Percentiles rank a stretch among this genome's conserved stretches.
phyloP scores from a whole-genome alignment of 2,888 invertebrate genomes.

The Eupithecia tripunctaria region DNA sequence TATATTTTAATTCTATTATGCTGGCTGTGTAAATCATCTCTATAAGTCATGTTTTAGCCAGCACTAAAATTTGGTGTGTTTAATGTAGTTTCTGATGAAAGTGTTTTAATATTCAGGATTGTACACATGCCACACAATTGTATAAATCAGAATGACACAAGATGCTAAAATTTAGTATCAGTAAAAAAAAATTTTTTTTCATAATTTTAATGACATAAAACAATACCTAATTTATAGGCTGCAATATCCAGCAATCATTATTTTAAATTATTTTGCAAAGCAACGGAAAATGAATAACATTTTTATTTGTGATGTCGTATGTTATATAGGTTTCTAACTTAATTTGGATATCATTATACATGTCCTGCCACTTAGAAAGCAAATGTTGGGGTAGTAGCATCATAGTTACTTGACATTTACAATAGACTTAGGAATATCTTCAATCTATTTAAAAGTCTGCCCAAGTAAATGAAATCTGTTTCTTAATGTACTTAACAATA shows the following conservation, averaged over 20 bases:
- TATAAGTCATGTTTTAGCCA: constrained; percentile 10
- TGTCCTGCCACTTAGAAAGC: background rate
- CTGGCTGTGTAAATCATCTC: constrained; percentile 15
- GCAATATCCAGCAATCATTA: background rate
- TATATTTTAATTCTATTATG: constrained; percentile 22
- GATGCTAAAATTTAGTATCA: background rate
- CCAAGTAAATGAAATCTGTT: background rate
- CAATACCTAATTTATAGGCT: background rate
- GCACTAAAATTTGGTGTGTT: constrained; percentile 23
- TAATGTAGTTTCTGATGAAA: background rate
- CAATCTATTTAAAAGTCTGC: background rate
- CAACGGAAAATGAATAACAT: background rate
- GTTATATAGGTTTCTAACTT: background rate
- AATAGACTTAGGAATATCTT: background rate
- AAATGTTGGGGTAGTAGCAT: background rate
- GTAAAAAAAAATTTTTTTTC: background rate
- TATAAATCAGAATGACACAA: background rate
- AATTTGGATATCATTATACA: background rate
- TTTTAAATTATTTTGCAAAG: background rate
- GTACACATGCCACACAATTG: background rate
- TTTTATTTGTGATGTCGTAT: background rate
- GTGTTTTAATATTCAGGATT: background rate
- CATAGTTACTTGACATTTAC: background rate
- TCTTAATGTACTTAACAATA: background rate
- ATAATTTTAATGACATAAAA: background rate